phyloP scores from a whole-genome alignment of 1,140 invertebrate genomes.

The Holotrichia oblita region DNA sequence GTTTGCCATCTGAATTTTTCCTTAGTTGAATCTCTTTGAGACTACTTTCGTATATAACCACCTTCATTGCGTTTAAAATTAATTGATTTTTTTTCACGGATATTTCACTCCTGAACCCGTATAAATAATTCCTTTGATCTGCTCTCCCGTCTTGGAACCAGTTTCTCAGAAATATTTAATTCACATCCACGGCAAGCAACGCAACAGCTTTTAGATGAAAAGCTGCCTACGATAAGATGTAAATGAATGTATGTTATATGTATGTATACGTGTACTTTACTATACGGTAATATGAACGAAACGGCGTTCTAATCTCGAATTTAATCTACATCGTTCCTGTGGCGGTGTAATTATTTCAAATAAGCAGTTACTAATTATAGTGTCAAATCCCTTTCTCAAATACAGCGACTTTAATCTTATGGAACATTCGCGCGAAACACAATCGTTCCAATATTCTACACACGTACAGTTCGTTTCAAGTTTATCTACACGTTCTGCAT shows the following conservation, averaged over 20 bases:
- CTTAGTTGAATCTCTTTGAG: no score
- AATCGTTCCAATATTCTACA: background rate
- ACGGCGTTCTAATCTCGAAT: constrained; percentile 27
- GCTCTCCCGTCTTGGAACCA: constrained; percentile 4
- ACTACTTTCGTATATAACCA: background rate
- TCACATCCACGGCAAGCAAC: constrained; percentile 15
- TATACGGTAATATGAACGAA: background rate
- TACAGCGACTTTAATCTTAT: constrained; percentile 13
- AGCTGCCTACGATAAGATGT: background rate
- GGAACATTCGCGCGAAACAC: constrained; percentile 18
- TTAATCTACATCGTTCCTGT: constrained; percentile 30
- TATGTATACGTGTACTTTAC: background rate
- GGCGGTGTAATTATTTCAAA: constrained; percentile 36
- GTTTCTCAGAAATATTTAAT: constrained; percentile 28
- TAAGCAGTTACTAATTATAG: constrained; percentile 37
- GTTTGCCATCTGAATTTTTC: no score
- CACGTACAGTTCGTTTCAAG: no score
- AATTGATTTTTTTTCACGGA: constrained; percentile 18
- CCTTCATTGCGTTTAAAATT: constrained; percentile 5
- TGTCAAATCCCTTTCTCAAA: constrained; percentile 33
- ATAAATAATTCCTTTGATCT: constrained; percentile 6
- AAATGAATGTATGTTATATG: background rate
- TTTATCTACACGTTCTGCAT: no score
- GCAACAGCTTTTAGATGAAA: constrained; percentile 31
- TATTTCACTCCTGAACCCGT: background rate